phyloP scores from a whole-genome alignment of 1,140 invertebrate genomes.

The Drosophila nigrodunni region DNA sequence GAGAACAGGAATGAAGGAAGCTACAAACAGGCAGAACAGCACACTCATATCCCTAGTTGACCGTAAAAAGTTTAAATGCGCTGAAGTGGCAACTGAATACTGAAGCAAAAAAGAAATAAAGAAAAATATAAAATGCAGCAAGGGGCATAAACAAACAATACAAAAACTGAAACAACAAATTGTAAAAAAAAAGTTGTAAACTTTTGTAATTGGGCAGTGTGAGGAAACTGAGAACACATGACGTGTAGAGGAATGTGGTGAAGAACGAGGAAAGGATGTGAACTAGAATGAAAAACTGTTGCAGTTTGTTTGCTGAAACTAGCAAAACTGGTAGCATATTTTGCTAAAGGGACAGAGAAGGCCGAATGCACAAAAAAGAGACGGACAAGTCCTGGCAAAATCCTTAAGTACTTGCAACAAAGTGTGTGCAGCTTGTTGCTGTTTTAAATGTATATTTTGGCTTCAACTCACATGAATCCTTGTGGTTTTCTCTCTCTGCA shows the following conservation, averaged over 20 bases:
- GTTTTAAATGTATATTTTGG: slow-evolving; percentile 57
- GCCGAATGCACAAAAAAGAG: slow-evolving; percentile 16
- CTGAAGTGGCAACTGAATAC: slow-evolving; percentile 30
- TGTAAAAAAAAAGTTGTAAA: slow-evolving; percentile 45
- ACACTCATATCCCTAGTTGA: slow-evolving; percentile 46
- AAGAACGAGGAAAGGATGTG: not conserved
- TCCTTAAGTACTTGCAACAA: slow-evolving; percentile 28
- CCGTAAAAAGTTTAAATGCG: slow-evolving; percentile 52
- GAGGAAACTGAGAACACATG: slow-evolving; percentile 7
- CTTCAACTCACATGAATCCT: slow-evolving; percentile 48
- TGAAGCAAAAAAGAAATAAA: slow-evolving; percentile 24
- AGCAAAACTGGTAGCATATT: not conserved
- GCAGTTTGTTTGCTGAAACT: slow-evolving; percentile 36
- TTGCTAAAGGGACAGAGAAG: slow-evolving; percentile 18
- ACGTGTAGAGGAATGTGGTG: slow-evolving; percentile 1
- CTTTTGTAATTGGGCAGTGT: slow-evolving; percentile 59
- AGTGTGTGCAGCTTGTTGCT: slow-evolving; percentile 21
- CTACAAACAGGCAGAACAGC: slow-evolving; percentile 20
- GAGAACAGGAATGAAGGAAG: not conserved
- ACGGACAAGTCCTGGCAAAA: slow-evolving; percentile 42
- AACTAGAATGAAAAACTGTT: slow-evolving; percentile 55
- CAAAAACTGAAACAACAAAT: slow-evolving; percentile 47
- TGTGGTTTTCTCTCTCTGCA: slow-evolving; percentile 9
- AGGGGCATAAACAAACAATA: slow-evolving; percentile 53
- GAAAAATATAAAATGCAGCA: slow-evolving; percentile 42